Evolutionary conservation across 2,888 invertebrate species (phyloP), one percentile per base, ranked within the genome.

Genomic region (Clostera curtula): DNA sequence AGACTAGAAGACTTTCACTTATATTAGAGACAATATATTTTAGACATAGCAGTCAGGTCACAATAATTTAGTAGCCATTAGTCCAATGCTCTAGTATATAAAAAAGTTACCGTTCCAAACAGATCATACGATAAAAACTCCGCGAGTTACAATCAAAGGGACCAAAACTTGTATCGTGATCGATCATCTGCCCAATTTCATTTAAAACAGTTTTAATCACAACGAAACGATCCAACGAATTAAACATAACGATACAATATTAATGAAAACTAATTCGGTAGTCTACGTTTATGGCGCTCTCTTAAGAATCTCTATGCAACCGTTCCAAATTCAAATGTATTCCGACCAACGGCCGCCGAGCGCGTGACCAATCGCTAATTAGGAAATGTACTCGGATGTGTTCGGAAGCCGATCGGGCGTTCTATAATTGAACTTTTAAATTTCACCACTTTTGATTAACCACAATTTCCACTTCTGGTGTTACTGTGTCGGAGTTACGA

Each of bases 311-410:
- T 45, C 34, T 57, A 55, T 56, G 61, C 57, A 63, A 67, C 68
- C 79, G 75, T 79, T 74, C 71, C 70, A 58, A 82, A 80, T 79
- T 73, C 75, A 74, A 80, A 80, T 75, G 69, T 50, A 52, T 51
- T 55, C 40, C 39, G 54, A 51, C 57, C 62, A 66, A 64, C 57
- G 68, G 68, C 68, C 67, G 59, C 62, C 68, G 68, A 62, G 69
- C 73, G 80, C 77, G 80, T 79, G 77, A 71, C 82, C 77, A 83
- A 83, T 83, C 75, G 79, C 74, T 82, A 83, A 83, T 82, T 79
- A 79, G 80, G 69, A 71, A 77, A 75, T 74, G 75, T 73, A 72
- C 68, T 72, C 70, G 43, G 46, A 46, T 50, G 30, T 49, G 44
- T 49, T 49, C 82, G 74, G 82, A 79, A 83, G 82, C 80, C 71